A percentile compares a stretch with the other conserved stretches of the same genome.
These are phyloP conservation scores for Drosophila silvestris DNA, from an alignment of 2,888 invertebrate species.

Conservation along the genomic window DNA sequence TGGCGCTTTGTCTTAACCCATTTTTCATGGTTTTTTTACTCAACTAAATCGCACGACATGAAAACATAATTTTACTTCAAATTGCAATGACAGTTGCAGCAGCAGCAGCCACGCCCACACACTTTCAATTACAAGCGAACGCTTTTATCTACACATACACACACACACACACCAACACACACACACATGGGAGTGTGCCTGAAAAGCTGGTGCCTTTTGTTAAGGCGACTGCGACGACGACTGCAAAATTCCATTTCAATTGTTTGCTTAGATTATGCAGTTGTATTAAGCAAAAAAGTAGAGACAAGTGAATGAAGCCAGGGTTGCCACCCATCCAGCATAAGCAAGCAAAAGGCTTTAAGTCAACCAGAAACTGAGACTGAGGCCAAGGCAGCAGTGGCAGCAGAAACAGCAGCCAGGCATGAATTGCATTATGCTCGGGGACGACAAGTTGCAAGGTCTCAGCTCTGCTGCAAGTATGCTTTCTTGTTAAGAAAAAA, in stretches of 20 bases:
- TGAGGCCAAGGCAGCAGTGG: conserved; percentile 37
- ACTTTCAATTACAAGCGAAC: conserved; percentile 40
- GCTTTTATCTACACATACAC: conserved; percentile 41
- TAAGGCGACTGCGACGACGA: conserved; percentile 43
- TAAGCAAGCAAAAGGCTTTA: conserved; percentile 23
- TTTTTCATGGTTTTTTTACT: conserved; percentile 15
- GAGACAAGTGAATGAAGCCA: conserved; percentile 19
- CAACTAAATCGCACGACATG: conserved; percentile 75
- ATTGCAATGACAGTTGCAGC: conserved; percentile 77
- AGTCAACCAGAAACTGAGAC: conserved; percentile 16
- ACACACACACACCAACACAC: conserved; percentile 39
- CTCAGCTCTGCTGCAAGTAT: conserved; percentile 18
- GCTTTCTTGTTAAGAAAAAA: conserved; percentile 6
- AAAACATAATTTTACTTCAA: conserved; percentile 81
- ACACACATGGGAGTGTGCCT: conserved; percentile 42
- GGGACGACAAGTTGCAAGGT: conserved; percentile 31
- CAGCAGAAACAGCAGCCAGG: neutral
- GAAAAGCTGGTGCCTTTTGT: conserved; percentile 53
- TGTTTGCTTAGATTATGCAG: conserved; percentile 83
- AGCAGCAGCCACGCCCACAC: conserved; percentile 69
- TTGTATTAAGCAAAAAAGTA: conserved; percentile 69
- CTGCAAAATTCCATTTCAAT: conserved; percentile 81
- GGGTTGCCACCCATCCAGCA: conserved; percentile 13
- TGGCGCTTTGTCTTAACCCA: conserved; percentile 56
- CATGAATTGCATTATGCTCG: conserved; percentile 31